phyloP scores from a whole-genome alignment of 1,140 invertebrate species.

The Vanessa tameamea region DNA sequence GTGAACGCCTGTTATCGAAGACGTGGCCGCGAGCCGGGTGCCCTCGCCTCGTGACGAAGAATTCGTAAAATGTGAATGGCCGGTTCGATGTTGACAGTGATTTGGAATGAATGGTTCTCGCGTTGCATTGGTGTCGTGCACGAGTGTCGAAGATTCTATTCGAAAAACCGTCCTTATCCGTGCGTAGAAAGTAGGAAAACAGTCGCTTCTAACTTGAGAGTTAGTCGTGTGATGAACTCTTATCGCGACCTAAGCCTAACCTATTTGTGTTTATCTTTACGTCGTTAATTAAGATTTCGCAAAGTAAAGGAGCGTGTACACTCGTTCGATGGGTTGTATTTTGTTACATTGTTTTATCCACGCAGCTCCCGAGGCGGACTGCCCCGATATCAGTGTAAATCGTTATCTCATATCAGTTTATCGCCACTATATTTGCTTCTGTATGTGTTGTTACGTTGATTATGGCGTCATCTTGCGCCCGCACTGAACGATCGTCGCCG shows the following conservation, averaged over 20 bases:
- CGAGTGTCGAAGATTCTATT: constrained; percentile 14
- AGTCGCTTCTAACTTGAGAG: background rate
- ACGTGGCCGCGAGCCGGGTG: constrained; percentile 17
- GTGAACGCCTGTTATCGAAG: constrained; percentile 20
- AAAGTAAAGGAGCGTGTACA: constrained; percentile 2
- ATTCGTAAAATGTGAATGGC: constrained; percentile 33
- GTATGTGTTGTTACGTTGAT: constrained; percentile 65
- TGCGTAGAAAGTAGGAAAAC: constrained; percentile 43
- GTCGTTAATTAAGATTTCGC: constrained; percentile 36
- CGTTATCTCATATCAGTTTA: constrained; percentile 64
- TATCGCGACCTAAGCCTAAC: constrained; percentile 50
- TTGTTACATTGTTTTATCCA: background rate
- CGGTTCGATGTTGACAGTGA: constrained; percentile 31
- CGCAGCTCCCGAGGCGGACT: constrained; percentile 18
- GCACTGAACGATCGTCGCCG: constrained; percentile 10
- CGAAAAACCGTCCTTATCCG: constrained; percentile 21
- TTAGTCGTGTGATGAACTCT: constrained; percentile 40
- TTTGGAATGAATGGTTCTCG: constrained; percentile 34
- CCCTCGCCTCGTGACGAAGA: background rate
- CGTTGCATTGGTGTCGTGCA: constrained; percentile 24
- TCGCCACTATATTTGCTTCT: constrained; percentile 49
- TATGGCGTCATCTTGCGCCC: constrained; percentile 53
- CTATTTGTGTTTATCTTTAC: constrained; percentile 47
- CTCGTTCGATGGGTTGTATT: background rate
- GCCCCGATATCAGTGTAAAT: constrained; percentile 58